Evolutionary conservation across 2,888 invertebrate genomes (phyloP), one percentile per base, ranked within the genome.

Genomic region (Criorhina ranunculi): DNA sequence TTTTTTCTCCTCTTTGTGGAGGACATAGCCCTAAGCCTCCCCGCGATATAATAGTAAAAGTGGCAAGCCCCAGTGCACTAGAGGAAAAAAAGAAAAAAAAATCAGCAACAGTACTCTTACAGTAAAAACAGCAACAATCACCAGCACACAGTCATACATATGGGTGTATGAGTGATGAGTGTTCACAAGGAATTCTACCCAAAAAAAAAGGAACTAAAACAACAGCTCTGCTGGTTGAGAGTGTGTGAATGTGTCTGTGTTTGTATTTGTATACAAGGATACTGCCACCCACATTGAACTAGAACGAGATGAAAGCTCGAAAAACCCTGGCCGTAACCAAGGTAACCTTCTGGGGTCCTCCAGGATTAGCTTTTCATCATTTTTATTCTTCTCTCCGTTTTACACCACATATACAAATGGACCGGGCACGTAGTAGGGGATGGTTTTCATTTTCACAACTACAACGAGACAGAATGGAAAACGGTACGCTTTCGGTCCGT

Each of bases 261-360:
- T n/a, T n/a, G 17, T 24, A 33, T 62, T 31, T 40, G 33, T 55
- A 42, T 46, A 59, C 59, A 69, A 53, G 62, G 78, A 78, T 73
- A 73, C 15, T 49, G 15, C 66, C 75, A 75, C 85, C 85, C 79
- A 75, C 79, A 75, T 60, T 80, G 67, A 85, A 85, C 85, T 85
- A 85, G 86, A 87, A 86, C 93, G 89, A 79, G 87, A 87, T 86
- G 82, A 87, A 87, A 87, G 87, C 87, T 87, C 87, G 72, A 33
- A 86, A 77, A 86, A 86, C 86, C 86, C 87, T 86, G 87, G 86
- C 87, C 87, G 87, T 87, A 87, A 87, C 87, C 87, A 87, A 86
- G 87, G 87, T 82, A 87, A 87, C 87, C 86, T 86, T 86, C 87
- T 87, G 81, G 86, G 86, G 81, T 87, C 87, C 75, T 79, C 75